These are phyloP conservation scores for Solen grandis DNA, from an alignment of 1,140 invertebrate species.

Conservation along the genomic window DNA sequence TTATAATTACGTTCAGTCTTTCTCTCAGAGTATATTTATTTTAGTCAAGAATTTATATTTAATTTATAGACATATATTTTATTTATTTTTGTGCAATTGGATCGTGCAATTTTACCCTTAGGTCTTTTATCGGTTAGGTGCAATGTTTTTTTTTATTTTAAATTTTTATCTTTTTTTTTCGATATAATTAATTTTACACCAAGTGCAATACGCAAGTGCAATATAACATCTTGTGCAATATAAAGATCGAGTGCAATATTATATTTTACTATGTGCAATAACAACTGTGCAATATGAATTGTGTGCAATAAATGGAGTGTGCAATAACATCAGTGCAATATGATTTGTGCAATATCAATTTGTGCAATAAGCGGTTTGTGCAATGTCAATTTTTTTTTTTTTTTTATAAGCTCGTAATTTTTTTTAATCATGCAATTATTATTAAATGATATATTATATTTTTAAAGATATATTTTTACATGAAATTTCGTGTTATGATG, in stretches of 20 bases:
- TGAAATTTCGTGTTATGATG: background rate
- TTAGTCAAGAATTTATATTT: conserved; percentile 8
- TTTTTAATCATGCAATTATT: background rate
- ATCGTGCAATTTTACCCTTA: background rate
- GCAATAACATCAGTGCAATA: background rate
- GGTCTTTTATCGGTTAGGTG: conserved; percentile 10
- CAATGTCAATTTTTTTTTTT: conserved; percentile 3
- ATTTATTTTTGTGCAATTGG: conserved; percentile 49
- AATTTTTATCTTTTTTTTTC: background rate
- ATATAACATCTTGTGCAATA: conserved; percentile 33
- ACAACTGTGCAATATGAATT: background rate
- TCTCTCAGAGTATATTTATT: background rate
- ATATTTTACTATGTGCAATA: conserved; percentile 35
- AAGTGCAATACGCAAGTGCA: conserved; percentile 29
- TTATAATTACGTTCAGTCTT: too few species aligned
- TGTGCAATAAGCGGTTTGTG: conserved; percentile 32
- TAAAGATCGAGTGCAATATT: conserved; percentile 30
- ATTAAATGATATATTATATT: background rate
- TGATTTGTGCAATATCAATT: conserved; percentile 18
- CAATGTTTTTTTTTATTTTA: conserved; percentile 1
- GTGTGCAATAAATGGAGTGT: background rate
- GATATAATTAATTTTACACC: conserved; percentile 14
- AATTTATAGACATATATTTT: conserved; percentile 6
- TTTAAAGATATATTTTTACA: background rate
- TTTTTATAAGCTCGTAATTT: conserved; percentile 6